Percentiles rank a stretch among this genome's conserved stretches.
These are phyloP conservation scores for Dynastes hyllus DNA, from an alignment of 2,888 invertebrate species.

Conservation along the genomic window DNA sequence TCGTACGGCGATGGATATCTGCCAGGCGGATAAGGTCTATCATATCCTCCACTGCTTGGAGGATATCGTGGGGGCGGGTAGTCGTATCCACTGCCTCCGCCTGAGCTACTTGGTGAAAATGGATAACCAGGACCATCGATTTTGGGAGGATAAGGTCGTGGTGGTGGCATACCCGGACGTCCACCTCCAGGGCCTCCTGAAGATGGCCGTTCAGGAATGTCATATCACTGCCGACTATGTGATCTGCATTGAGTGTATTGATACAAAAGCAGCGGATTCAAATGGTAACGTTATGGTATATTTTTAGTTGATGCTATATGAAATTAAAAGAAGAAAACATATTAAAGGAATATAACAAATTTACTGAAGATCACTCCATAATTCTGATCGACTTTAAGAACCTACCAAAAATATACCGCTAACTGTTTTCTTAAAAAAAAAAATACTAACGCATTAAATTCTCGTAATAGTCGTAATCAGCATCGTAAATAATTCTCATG, in stretches of 20 bases:
- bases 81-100: conserved; percentile 54
- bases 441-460: conserved; percentile 89
- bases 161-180: conserved; percentile 54
- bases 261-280: conserved; percentile 53
- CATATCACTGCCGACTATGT: conserved; percentile 67
- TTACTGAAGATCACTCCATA: too few relatives aligned
- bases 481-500: conserved; percentile 91
- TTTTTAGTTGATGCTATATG: conserved; percentile 5
- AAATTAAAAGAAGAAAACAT: too few relatives aligned
- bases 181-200: conserved; percentile 55
- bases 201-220: conserved; percentile 54
- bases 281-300: conserved; percentile 20
- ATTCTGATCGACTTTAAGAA: too few relatives aligned
- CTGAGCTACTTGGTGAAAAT: conserved; percentile 54
- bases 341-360: too few relatives aligned
- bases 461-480: conserved; percentile 94
- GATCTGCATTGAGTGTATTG: conserved; percentile 65
- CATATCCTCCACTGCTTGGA: conserved; percentile 56
- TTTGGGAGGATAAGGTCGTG: conserved; percentile 51
- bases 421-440: neutral
- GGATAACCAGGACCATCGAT: conserved; percentile 53
- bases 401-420: neutral
- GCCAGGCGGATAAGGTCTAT: conserved; percentile 39
- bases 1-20: conserved; percentile 57
- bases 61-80: conserved; percentile 50